Base-by-base conservation (phyloP, 2,797 vertebrate genomes). In the Diplodus puntazzo region DNA sequence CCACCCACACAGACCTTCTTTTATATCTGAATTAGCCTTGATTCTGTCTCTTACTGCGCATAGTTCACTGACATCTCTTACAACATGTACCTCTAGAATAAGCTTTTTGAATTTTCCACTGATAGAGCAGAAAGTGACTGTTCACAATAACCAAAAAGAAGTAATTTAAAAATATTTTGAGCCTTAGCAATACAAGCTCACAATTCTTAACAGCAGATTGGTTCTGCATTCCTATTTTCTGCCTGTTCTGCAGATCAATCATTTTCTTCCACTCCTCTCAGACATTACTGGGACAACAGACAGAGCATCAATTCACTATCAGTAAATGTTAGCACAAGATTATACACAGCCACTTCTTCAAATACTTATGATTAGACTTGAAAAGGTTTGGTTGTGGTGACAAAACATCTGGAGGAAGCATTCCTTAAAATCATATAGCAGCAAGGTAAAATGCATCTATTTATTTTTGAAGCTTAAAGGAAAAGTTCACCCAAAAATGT, bases 21-120 rank as follows among this genome's bases (percentile, higher is more conserved):
- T 21, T 25, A 16, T 3, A 52, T 55, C 45, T n/a, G 34, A 65
- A 78, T 58, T 5, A 49, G 55, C 21, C 48, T 73, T n/a, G 5
- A 63, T 30, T 77, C 23, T 17, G 20, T 50, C 48, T 16, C 30
- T 55, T 54, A 53, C 14, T 23, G n/a, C 3, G 4, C 39, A 54
- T 57, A 73, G 13, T 59, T 79, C 43, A 39, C 48, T 5, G 25
- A 20, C 14, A 42, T 66, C 9, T 50, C 42, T 34, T 69, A 27
- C 48, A n/a, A 57, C 48, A 59, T 53, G 21, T 61, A 71, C 69
- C 65, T 66, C 14, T 59, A 25, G 17, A 62, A 39, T 4, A 59
- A 17, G 12, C 30, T 43, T 65, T 77, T 76, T 69, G 57, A 68
- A 66, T 54, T 34, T 43, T 27, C 18, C 14, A 34, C 54, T 11